phyloP scores from a whole-genome alignment of 64 coral and sea anemone genomes.

The Porites lutea region DNA sequence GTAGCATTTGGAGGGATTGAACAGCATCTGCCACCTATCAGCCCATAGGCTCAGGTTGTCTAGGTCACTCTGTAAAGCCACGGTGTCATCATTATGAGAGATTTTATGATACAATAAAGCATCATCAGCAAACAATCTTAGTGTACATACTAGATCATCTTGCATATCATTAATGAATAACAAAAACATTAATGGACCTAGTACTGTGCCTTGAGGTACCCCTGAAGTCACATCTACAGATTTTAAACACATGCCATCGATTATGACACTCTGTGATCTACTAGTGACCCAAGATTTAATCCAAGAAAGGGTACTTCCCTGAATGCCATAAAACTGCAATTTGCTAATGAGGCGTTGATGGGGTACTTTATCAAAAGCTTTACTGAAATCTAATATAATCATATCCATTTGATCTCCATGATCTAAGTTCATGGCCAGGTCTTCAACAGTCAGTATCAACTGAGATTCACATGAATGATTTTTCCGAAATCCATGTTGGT shows the following conservation, averaged over 20 bases:
- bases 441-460: constrained; percentile 56
- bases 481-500: constrained; percentile 64
- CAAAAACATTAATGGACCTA: constrained; percentile 66
- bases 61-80: no score
- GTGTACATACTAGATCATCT: constrained; percentile 35
- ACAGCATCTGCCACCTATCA: no score
- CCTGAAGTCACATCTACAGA: constrained; percentile 50
- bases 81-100: no score
- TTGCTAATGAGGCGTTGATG: constrained; percentile 40
- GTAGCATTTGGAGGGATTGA: no score
- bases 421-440: constrained; percentile 41
- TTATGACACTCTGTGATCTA: constrained; percentile 56
- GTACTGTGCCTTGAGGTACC: constrained; percentile 39
- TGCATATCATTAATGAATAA: constrained; percentile 63
- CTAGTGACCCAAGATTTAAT: constrained; percentile 54
- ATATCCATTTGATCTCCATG: constrained; percentile 56
- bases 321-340: no score
- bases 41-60: no score
- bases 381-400: no score
- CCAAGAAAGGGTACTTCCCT: constrained; percentile 41
- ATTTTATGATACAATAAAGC: no score
- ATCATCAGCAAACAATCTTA: no score
- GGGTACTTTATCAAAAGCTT: constrained; percentile 63
- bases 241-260: constrained; percentile 33
- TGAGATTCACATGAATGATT: constrained; percentile 69